Percentiles rank a stretch among this genome's conserved stretches.
Conservation (phyloP, 2,113 vertebrate species). For the Casuarius casuarius region DNA sequence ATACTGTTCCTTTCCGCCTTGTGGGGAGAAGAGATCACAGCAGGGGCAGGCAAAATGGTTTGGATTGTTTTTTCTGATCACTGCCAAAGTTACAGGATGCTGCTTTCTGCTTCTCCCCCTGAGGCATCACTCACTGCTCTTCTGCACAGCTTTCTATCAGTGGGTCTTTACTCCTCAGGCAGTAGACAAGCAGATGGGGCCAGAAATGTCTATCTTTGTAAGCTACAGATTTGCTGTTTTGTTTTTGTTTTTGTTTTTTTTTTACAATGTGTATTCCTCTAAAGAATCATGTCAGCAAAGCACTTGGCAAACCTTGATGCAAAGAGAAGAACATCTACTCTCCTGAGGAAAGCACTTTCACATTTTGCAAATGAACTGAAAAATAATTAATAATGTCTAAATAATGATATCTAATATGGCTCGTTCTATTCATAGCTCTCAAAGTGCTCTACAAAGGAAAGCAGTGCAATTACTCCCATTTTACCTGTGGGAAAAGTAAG, state of each 20-base stretch:
- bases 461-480: neutral
- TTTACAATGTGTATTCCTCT: neutral
- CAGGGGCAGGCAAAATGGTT: accelerated
- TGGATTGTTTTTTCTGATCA: neutral
- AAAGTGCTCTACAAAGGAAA: constrained; percentile 18
- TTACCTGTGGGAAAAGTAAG: constrained; percentile 50
- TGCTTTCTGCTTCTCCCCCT: neutral
- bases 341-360: neutral
- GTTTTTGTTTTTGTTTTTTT: neutral
- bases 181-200: neutral
- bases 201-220: neutral
- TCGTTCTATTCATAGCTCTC: constrained; percentile 11
- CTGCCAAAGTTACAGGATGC: neutral
- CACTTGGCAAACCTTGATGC: neutral
- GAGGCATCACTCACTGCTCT: neutral
- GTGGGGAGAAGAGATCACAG: neutral
- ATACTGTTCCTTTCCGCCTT: neutral
- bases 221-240: neutral
- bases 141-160: neutral
- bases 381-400: neutral
- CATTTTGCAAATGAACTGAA: neutral
- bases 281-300: neutral
- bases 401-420: neutral
- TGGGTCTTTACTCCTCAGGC: neutral
- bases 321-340: neutral